Conservation (phyloP, 2,797 vertebrate genomes). For the Rhinella marina region DNA sequence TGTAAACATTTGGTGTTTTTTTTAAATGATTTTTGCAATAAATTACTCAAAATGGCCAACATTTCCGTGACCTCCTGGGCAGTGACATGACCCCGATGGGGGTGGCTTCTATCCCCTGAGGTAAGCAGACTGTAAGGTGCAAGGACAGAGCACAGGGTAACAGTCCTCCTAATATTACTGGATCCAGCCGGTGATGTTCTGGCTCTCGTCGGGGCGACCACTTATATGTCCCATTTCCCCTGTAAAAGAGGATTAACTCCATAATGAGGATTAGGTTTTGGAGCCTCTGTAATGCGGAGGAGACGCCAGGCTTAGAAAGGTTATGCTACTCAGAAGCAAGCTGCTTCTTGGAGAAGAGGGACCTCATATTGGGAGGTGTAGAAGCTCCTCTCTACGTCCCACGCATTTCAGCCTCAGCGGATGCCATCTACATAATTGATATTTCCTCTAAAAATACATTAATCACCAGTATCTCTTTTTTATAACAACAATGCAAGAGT, state of each 20-base stretch:
- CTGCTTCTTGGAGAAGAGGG: slow-evolving; percentile 39
- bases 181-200: not conserved
- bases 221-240: slow-evolving; percentile 41
- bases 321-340: slow-evolving; percentile 28
- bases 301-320: slow-evolving; percentile 17
- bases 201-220: slow-evolving; percentile 16
- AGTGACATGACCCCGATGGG: no score
- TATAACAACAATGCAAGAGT: not conserved
- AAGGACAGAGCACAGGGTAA: not conserved
- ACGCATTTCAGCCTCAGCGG: not conserved
- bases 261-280: slow-evolving; percentile 55
- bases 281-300: slow-evolving; percentile 15
- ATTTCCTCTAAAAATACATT: slow-evolving; percentile 41
- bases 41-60: no score
- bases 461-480: slow-evolving; percentile 2
- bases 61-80: no score
- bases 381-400: not conserved
- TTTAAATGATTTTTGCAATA: no score
- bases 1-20: no score
- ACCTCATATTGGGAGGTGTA: slow-evolving; percentile 11
- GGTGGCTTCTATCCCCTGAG: not conserved
- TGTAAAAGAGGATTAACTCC: slow-evolving; percentile 54
- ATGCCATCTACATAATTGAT: slow-evolving; percentile 26
- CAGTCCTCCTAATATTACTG: not conserved
- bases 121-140: not conserved